phyloP scores from a whole-genome alignment of 1,140 invertebrate species.

The Hylyphantes graminicola region DNA sequence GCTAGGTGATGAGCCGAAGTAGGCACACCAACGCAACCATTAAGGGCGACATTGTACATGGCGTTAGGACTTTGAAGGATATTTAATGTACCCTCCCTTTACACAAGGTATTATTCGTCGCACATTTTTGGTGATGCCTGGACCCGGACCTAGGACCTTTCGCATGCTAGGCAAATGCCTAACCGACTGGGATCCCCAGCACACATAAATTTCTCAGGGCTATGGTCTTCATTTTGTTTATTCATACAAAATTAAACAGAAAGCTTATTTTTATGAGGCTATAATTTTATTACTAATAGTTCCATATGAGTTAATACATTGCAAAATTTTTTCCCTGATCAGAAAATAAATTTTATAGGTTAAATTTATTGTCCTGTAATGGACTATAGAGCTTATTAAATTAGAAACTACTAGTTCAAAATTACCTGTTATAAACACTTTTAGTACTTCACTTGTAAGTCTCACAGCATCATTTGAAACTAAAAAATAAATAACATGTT shows the following conservation, averaged over 20 bases:
- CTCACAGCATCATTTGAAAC: slow-evolving; percentile 42
- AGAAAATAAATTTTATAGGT: background rate
- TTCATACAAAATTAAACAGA: background rate
- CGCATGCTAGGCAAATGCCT: too few species aligned
- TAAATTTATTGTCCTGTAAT: background rate
- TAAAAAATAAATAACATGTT: background rate
- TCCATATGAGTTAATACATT: background rate
- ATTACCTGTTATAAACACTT: slow-evolving; percentile 28
- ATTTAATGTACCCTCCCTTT: too few species aligned
- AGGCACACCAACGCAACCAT: too few species aligned
- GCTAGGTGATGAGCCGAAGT: too few species aligned
- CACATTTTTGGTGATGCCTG: too few species aligned
- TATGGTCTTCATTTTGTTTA: too few species aligned
- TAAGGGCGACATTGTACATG: too few species aligned
- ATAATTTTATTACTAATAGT: background rate
- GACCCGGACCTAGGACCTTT: too few species aligned
- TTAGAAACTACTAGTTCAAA: background rate
- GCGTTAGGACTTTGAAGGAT: too few species aligned
- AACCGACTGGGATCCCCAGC: too few species aligned
- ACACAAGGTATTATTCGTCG: too few species aligned
- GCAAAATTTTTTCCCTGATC: background rate
- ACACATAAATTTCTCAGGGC: too few species aligned
- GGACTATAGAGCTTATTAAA: background rate
- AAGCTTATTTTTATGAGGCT: background rate
- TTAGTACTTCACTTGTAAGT: slow-evolving; percentile 16